Evolutionary conservation across 1,140 invertebrate species (phyloP), one percentile per base, ranked within the genome.

Genomic region (Cyclargus thomasi): DNA sequence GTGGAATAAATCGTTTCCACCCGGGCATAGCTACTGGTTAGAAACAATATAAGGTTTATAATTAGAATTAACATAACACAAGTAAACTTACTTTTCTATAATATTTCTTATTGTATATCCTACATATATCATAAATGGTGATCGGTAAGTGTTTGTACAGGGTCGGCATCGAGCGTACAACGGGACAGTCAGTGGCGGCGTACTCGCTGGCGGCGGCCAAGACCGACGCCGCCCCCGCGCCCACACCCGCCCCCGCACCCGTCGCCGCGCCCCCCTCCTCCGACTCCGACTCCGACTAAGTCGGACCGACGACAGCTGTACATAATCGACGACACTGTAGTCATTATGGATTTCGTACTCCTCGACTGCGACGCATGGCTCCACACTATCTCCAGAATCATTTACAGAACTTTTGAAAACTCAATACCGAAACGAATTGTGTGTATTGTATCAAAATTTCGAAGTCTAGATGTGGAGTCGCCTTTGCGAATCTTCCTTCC

Each of bases 101-200:
- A n/a, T n/a, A n/a, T n/a, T n/a, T n/a, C n/a, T n/a, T n/a, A n/a
- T n/a, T n/a, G n/a, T n/a, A n/a, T n/a, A n/a, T n/a, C n/a, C n/a
- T n/a, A n/a, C n/a, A n/a, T n/a, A n/a, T n/a, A n/a, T n/a, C n/a
- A n/a, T n/a, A n/a, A n/a, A n/a, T n/a, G n/a, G n/a, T n/a, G n/a
- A n/a, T n/a, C n/a, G n/a, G n/a, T n/a, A n/a, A n/a, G n/a, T n/a
- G n/a, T n/a, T n/a, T n/a, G n/a, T 69, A 29, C 78, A 96, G 95
- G 77, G 95, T 97, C 77, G 96, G 95, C 74, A 97, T 97, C 80
- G 95, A 97, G 80, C 95, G 96, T 75, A 95, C 95, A 63, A 93
- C 95, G 74, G 95, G 95, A 4, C 93, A 95, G 81, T 92, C 93
- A 64, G 94, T 94, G 76, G 93, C 93, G 71, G 95, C 95, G 57